phyloP scores from a whole-genome alignment of 2,113 vertebrate genomes.

The Hemiscyllium ocellatum region DNA sequence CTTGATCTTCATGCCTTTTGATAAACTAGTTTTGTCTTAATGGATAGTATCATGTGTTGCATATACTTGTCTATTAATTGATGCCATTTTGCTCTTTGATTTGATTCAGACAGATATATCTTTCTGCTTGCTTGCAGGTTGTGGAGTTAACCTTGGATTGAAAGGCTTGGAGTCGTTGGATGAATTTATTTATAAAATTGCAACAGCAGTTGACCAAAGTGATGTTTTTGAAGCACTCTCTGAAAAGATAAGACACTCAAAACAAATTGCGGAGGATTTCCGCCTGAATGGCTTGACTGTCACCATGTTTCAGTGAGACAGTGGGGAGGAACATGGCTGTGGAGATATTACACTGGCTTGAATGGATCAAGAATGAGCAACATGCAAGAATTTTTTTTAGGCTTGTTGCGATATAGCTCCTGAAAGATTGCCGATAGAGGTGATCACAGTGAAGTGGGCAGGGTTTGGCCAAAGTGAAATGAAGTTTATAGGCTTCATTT shows the following conservation, averaged over 20 bases:
- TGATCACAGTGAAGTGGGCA: neutral
- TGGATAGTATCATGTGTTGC: neutral
- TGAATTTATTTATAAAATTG: slow-evolving; percentile 61
- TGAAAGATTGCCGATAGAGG: neutral
- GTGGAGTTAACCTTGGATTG: slow-evolving; percentile 67
- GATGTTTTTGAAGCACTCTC: slow-evolving; percentile 62
- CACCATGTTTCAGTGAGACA: slow-evolving; percentile 56
- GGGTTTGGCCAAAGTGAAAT: neutral
- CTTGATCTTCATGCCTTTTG: neutral
- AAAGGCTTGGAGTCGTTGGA: slow-evolving; percentile 62
- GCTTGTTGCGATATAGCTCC: too few species aligned
- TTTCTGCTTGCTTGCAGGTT: slow-evolving; percentile 50
- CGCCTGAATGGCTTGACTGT: slow-evolving; percentile 57
- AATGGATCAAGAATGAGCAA: neutral
- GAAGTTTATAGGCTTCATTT: neutral
- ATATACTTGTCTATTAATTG: neutral
- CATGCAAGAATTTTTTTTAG: neutral
- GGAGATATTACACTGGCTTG: neutral
- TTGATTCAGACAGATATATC: neutral
- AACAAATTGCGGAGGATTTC: slow-evolving; percentile 61
- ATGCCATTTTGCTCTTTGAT: neutral
- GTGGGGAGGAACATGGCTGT: neutral
- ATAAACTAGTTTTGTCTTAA: neutral
- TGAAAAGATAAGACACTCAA: slow-evolving; percentile 62
- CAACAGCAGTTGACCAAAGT: slow-evolving; percentile 60